Conservation (phyloP, 2,797 vertebrate genomes). For the Oreochromis mossambicus region DNA sequence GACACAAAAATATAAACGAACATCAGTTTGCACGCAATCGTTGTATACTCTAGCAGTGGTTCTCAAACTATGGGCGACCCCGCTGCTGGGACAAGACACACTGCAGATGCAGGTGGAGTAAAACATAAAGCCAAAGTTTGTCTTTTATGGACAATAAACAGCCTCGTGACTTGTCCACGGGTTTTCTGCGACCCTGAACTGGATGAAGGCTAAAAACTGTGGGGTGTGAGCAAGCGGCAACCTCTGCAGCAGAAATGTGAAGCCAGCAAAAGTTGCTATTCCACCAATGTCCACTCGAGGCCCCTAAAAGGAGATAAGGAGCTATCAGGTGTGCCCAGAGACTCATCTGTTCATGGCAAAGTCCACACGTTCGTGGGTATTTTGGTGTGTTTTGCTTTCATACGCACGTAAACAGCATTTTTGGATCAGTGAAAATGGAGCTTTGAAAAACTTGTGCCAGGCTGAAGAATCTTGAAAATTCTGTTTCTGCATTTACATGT, state of each 20-base stretch:
- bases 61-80: not conserved
- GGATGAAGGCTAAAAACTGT: not conserved
- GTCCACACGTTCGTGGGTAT: not conserved
- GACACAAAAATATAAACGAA: not conserved
- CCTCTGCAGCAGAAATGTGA: not conserved
- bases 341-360: not conserved
- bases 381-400: not conserved
- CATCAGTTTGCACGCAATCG: not conserved
- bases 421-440: not conserved
- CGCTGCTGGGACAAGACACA: not conserved
- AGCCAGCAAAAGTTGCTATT: not conserved
- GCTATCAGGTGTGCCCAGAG: not conserved
- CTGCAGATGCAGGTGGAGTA: not conserved
- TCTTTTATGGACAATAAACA: not conserved
- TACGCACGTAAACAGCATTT: not conserved
- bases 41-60: not conserved
- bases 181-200: not conserved
- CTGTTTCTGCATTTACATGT: not conserved
- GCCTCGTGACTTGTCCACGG: not conserved
- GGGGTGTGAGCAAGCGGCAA: not conserved
- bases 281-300: not conserved
- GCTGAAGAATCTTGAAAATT: not conserved
- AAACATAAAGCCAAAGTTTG: fast-evolving
- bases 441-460: not conserved
- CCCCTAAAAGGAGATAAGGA: not conserved